Percentiles rank a stretch among this genome's conserved stretches.
Evolutionary conservation across 37 sponge, comb jelly and placozoan species (phyloP).

Genomic region (Oopsacas minuta): DNA sequence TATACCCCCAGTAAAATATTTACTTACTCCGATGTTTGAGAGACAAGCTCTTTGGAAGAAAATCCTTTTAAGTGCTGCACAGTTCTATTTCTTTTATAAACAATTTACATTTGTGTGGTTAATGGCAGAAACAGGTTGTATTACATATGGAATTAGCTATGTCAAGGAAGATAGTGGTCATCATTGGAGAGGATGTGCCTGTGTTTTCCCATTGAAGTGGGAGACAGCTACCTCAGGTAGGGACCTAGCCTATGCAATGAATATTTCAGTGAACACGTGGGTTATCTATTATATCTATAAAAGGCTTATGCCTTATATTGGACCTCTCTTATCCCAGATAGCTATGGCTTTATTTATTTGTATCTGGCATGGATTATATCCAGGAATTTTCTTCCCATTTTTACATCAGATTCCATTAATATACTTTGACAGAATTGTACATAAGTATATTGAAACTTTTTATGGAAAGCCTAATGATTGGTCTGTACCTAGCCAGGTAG

Average conservation of each 20-base stretch:
- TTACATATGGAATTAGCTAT: background rate
- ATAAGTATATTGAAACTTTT: background rate
- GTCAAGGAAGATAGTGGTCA: background rate
- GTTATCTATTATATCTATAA: conserved; percentile 47
- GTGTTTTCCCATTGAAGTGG: background rate
- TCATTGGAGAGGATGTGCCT: background rate
- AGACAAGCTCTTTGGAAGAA: background rate
- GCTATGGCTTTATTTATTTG: conserved; percentile 46
- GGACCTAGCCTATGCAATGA: background rate
- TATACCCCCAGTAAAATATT: background rate
- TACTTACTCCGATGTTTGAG: background rate
- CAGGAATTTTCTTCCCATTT: conserved; percentile 44
- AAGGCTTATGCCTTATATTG: conserved; percentile 49
- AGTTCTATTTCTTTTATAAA: background rate
- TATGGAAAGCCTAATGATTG: background rate
- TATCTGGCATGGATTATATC: conserved; percentile 81
- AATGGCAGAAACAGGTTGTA: background rate
- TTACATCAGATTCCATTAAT: background rate
- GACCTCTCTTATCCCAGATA: conserved; percentile 33
- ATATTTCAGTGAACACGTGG: background rate
- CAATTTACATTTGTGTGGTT: background rate
- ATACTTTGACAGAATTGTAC: background rate
- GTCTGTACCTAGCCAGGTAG: background rate
- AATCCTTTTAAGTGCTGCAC: background rate
- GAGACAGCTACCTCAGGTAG: background rate